These are phyloP conservation scores for Drosophila seclusa DNA, from an alignment of 2,888 invertebrate genomes.

Conservation along the genomic window DNA sequence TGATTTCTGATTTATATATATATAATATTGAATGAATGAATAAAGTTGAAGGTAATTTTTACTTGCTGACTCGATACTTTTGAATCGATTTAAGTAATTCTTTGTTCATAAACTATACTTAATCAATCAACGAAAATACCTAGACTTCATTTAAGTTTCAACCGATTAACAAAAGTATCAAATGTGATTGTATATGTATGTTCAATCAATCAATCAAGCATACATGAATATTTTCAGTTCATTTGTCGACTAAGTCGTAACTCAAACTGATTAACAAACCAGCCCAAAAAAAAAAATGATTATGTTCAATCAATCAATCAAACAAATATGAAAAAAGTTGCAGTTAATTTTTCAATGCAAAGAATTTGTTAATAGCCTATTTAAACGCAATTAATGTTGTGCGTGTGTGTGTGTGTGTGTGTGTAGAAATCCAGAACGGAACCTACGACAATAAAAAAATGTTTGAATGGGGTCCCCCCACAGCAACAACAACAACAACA, in stretches of 20 bases:
- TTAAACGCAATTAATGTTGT: constrained; percentile 11
- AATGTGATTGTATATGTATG: background rate
- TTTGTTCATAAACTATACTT: background rate
- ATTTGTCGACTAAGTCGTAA: background rate
- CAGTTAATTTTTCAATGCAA: background rate
- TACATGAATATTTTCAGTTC: background rate
- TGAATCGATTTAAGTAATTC: background rate
- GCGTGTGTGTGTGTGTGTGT: background rate
- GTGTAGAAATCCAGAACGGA: constrained; percentile 21
- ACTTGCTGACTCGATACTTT: background rate
- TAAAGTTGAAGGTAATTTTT: background rate
- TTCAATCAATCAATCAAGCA: background rate
- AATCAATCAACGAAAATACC: no score
- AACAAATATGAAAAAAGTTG: background rate
- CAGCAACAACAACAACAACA: constrained; percentile 1
- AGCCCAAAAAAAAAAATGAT: background rate
- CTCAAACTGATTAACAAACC: background rate
- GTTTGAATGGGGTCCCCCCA: constrained; percentile 34
- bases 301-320: background rate
- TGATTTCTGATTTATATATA: background rate
- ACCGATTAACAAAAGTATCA: background rate
- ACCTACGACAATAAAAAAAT: constrained; percentile 64
- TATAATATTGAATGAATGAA: background rate
- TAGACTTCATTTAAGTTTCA: no score
- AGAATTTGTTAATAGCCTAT: constrained; percentile 4